Conservation (phyloP, 1,140 invertebrate genomes). For the Rhyzopertha dominica region DNA sequence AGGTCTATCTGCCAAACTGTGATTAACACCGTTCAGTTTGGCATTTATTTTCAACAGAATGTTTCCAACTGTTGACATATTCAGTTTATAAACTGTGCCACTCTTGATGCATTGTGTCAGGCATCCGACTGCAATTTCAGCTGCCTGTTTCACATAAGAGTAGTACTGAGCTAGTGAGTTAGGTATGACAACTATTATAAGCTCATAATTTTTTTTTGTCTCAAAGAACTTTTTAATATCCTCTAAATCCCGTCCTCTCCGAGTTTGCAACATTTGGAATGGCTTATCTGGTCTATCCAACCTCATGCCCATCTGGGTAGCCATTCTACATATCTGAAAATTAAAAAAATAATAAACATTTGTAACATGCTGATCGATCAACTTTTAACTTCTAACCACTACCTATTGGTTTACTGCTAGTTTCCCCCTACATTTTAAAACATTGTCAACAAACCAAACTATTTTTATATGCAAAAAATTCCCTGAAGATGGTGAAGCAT, state of each 20-base stretch:
- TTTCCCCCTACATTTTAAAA: no score
- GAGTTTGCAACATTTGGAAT: constrained; percentile 16
- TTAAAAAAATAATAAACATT: not conserved
- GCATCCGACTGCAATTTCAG: constrained; percentile 68
- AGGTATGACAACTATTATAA: constrained; percentile 54
- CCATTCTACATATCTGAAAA: constrained; percentile 23
- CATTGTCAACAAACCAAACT: no score
- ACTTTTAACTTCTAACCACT: no score
- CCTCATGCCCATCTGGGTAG: constrained; percentile 16
- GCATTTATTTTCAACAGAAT: constrained; percentile 78
- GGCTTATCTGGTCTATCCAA: constrained; percentile 17
- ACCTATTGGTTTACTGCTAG: no score
- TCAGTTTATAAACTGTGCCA: constrained; percentile 49
- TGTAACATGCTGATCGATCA: no score
- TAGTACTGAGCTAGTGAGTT: constrained; percentile 37
- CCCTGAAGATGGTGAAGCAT: no score
- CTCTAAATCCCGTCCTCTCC: constrained; percentile 1
- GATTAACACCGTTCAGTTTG: constrained; percentile 81
- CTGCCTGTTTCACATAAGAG: constrained; percentile 63
- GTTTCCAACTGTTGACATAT: constrained; percentile 56
- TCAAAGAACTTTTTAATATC: constrained; percentile 23
- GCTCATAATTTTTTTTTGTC: constrained; percentile 24
- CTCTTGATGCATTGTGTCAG: constrained; percentile 78
- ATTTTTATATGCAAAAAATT: no score
- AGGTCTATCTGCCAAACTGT: constrained; percentile 49